Conservation (phyloP, 2,888 invertebrate genomes). For the Oscheius myriophilus region DNA sequence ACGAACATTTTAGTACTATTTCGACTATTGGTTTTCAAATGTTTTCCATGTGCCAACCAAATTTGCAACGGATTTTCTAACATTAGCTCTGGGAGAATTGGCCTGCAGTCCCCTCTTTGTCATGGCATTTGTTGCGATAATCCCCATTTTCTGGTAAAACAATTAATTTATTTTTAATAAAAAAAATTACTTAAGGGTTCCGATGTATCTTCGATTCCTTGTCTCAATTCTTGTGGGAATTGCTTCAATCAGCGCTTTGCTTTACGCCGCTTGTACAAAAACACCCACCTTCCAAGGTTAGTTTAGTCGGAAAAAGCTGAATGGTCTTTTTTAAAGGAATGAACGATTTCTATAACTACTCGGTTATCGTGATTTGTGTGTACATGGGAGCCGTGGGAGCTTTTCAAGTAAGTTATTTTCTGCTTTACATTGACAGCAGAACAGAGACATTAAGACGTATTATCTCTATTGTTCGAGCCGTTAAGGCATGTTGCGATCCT, state of each 20-base stretch:
- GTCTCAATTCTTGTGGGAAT: not conserved
- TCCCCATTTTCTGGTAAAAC: conserved; percentile 17
- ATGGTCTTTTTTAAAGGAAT: not conserved
- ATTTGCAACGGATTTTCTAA: conserved; percentile 17
- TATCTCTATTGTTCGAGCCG: too few species aligned
- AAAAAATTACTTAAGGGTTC: conserved; percentile 6
- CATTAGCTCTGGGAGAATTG: conserved; percentile 13
- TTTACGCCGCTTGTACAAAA: conserved; percentile 13
- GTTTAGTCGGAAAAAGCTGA: not conserved
- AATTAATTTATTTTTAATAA: not conserved
- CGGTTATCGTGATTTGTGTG: conserved; percentile 16
- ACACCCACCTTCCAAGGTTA: not conserved
- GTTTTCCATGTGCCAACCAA: conserved; percentile 8
- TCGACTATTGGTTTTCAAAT: conserved; percentile 30
- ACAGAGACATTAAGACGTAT: too few species aligned
- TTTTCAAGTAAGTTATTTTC: conserved; percentile 28
- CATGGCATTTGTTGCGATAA: conserved; percentile 9
- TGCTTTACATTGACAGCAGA: too few species aligned
- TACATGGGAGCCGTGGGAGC: conserved; percentile 27
- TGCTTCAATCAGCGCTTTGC: not conserved
- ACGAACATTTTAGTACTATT: conserved; percentile 27
- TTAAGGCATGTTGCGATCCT: too few species aligned
- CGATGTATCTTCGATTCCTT: not conserved
- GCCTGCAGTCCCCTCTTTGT: conserved; percentile 34
- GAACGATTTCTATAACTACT: conserved; percentile 12